These are phyloP conservation scores for Proisotoma minuta DNA, from an alignment of 2,888 invertebrate genomes.

Conservation along the genomic window DNA sequence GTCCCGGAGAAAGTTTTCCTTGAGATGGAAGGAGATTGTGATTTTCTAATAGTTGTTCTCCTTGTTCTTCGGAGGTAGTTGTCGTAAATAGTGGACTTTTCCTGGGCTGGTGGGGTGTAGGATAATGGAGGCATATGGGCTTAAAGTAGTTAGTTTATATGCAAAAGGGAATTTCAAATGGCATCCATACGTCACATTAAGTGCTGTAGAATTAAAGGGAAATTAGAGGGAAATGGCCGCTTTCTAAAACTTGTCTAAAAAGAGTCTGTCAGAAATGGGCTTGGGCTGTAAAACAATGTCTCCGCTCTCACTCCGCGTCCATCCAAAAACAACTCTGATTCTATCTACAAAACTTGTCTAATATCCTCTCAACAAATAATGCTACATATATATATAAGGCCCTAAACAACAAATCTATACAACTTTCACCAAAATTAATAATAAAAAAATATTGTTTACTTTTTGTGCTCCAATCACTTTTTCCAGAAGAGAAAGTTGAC, in stretches of 20 bases:
- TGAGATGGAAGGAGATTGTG: too few species aligned
- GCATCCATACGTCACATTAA: constrained; percentile 47
- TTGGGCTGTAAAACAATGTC: constrained; percentile 42
- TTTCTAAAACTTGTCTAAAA: constrained; percentile 27
- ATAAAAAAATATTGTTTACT: too few species aligned
- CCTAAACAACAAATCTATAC: too few species aligned
- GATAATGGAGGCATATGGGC: constrained; percentile 44
- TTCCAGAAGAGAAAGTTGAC: too few species aligned
- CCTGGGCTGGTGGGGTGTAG: constrained; percentile 25
- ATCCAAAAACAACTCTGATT: constrained; percentile 20
- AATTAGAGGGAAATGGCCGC: constrained; percentile 42
- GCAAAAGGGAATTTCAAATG: constrained; percentile 48
- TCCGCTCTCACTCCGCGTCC: constrained; percentile 34
- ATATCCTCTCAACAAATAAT: not conserved
- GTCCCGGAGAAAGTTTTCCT: too few species aligned
- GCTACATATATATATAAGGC: too few species aligned
- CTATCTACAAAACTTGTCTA: too few species aligned
- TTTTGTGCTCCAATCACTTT: too few species aligned
- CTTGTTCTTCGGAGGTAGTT: too few species aligned
- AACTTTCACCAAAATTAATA: too few species aligned
- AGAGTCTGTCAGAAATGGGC: constrained; percentile 36
- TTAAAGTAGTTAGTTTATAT: constrained; percentile 47
- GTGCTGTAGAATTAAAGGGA: constrained; percentile 44
- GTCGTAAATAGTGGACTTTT: too few species aligned
- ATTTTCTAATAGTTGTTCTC: too few species aligned